These are phyloP conservation scores for Ormyrus thymus DNA, from an alignment of 2,888 invertebrate species.

Conservation along the genomic window DNA sequence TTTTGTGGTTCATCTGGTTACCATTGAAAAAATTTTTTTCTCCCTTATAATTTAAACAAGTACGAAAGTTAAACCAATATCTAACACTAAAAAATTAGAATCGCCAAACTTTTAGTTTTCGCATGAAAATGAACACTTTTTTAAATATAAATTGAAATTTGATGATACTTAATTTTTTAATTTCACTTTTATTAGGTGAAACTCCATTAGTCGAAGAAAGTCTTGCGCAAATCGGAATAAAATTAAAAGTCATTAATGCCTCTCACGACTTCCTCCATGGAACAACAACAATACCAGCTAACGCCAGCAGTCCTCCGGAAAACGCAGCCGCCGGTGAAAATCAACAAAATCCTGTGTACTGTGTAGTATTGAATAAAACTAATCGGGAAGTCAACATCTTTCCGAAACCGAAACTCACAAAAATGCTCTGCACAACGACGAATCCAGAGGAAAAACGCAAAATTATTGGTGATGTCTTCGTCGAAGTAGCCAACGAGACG, in stretches of 20 bases:
- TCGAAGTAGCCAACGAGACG: slow-evolving; percentile 93
- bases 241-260: slow-evolving; percentile 86
- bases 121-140: not conserved
- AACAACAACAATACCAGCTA: slow-evolving; percentile 86
- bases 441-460: slow-evolving; percentile 98
- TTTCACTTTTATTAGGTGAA: slow-evolving; percentile 76
- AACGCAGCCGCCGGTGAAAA: slow-evolving; percentile 7
- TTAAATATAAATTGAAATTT: not conserved
- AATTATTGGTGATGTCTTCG: slow-evolving; percentile 99
- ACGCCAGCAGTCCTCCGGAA: slow-evolving; percentile 6
- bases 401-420: slow-evolving; percentile 82
- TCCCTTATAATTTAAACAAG: no score
- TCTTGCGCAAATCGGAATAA: slow-evolving; percentile 87
- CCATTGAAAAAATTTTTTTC: no score
- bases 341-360: slow-evolving; percentile 48
- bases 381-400: slow-evolving; percentile 54
- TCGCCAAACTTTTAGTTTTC: not conserved
- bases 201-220: slow-evolving; percentile 91
- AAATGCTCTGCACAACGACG: slow-evolving; percentile 89
- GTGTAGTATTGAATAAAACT: slow-evolving; percentile 53
- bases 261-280: slow-evolving; percentile 84
- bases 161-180: not conserved
- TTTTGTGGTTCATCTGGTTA: no score
- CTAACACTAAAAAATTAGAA: not conserved
- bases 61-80: no score